Base-by-base conservation (phyloP, 2,113 vertebrate species). In the Oryzias curvinotus region DNA sequence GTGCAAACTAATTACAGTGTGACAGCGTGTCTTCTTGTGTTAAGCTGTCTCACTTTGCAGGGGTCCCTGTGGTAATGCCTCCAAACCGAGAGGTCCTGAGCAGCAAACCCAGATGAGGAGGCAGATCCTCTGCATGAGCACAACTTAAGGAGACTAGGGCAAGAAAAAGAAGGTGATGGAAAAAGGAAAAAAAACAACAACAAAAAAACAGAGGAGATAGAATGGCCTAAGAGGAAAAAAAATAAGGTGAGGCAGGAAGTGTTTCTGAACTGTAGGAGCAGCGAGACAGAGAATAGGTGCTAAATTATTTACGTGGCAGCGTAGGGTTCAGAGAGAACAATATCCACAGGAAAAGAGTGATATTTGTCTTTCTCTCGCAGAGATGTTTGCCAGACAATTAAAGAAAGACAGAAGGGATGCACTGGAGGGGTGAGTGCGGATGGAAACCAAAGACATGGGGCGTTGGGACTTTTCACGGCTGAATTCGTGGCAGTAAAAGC, bases 301-400 rank as follows among this genome's bases (percentile, higher is more conserved):
- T 86, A 51, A 83, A 88, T 85, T 82, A 89, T 86, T 85, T 77
- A 88, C 30, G 52, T 36, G 0, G 71, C 26, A 60, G 68, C 53
- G 25, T 77, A 44, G n/a, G 47, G 71, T 75, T 84, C 79, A 78
- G 75, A 73, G 69, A 5, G 70, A 84, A 82, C 76, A 74, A 78
- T 84, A 80, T 84, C 75, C 75, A 84, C 82, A 68, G 77, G 77
- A 81, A 81, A 77, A 77, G 36, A 65, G 66, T 14, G 62, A 75
- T 86, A 73, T 87, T 86, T 87, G 81, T 86, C 81, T 80, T 82
- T 72, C 75, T 68, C 68, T 75, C 3, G 68, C 82, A 43, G 84
- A 85, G 85, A 74, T 83, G 73, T 87, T 88, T 83, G 87, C 74
- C 78, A 75, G 81, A 80, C 79, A 83, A 85, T 88, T 85, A 85